Evolutionary conservation across 2,113 vertebrate species (phyloP).

Genomic region (Marcusenius ussheri): DNA sequence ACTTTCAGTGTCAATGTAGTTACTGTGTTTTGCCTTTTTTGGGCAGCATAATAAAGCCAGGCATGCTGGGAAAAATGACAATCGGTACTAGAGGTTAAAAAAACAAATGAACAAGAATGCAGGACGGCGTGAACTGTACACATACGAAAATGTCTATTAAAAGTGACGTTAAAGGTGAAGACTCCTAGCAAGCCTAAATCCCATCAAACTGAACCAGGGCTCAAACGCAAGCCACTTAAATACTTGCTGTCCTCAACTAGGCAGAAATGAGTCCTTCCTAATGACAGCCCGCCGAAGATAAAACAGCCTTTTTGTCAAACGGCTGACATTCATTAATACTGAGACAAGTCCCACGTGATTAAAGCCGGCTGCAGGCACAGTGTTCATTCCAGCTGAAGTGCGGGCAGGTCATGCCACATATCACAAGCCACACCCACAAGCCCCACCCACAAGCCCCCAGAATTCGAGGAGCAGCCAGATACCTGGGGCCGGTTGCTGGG

Average conservation of each 20-base stretch:
- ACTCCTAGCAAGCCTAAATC: slow-evolving; percentile 24
- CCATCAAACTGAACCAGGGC: slow-evolving; percentile 27
- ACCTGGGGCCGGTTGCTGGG: slow-evolving; percentile 74
- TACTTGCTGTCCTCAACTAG: slow-evolving; percentile 32
- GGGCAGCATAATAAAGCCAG: background rate
- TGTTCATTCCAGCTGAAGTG: background rate
- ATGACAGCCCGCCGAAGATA: background rate
- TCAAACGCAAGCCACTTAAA: slow-evolving; percentile 30
- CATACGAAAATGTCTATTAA: slow-evolving; percentile 31
- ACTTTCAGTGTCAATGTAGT: background rate
- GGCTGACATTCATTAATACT: background rate
- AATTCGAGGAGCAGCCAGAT: slow-evolving; percentile 14
- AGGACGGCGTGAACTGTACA: slow-evolving; percentile 12
- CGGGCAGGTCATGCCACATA: background rate
- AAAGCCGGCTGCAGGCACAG: no score
- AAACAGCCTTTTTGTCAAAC: background rate
- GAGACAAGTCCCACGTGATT: background rate
- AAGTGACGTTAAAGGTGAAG: slow-evolving; percentile 17
- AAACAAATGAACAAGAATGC: background rate
- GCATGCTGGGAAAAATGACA: background rate
- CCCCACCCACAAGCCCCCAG: background rate
- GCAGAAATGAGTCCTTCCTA: background rate
- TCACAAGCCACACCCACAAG: background rate
- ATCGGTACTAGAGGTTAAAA: slow-evolving; percentile 10
- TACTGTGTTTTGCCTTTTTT: background rate